Conservation (phyloP, 1,140 invertebrate species). For the Penaeus vannamei region DNA sequence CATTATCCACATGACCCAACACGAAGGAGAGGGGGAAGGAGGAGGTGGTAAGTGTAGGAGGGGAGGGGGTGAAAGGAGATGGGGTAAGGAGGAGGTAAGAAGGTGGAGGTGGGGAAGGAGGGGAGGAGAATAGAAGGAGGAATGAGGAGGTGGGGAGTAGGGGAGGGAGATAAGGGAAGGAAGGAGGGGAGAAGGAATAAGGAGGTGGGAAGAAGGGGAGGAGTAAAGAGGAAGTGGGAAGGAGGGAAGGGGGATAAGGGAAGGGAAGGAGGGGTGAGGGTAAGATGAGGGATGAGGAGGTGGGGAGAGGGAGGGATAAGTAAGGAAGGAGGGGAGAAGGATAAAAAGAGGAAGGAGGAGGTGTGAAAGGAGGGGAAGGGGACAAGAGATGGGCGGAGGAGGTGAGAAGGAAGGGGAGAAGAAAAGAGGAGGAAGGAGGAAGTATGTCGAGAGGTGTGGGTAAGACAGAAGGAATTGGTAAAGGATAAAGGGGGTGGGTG, state of each 20-base stretch:
- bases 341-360: no score
- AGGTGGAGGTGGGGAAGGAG: not conserved
- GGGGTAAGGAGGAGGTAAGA: not conserved
- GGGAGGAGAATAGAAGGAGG: not conserved
- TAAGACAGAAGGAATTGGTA: not conserved
- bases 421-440: not conserved
- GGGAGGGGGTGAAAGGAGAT: not conserved
- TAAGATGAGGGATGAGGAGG: not conserved
- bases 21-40: no score
- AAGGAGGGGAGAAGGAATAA: no score
- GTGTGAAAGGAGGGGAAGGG: no score
- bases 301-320: not conserved
- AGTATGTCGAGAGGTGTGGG: not conserved
- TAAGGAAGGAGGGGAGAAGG: not conserved
- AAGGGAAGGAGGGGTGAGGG: not conserved
- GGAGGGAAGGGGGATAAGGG: not conserved
- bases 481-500: not conserved
- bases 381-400: not conserved
- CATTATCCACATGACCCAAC: no score
- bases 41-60: no score
- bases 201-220: not conserved
- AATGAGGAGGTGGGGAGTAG: not conserved
- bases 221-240: not conserved
- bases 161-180: not conserved
- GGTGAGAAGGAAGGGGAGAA: not conserved